These are phyloP conservation scores for Anabacerthia variegaticeps DNA, from an alignment of 2,797 vertebrate species.

Conservation along the genomic window DNA sequence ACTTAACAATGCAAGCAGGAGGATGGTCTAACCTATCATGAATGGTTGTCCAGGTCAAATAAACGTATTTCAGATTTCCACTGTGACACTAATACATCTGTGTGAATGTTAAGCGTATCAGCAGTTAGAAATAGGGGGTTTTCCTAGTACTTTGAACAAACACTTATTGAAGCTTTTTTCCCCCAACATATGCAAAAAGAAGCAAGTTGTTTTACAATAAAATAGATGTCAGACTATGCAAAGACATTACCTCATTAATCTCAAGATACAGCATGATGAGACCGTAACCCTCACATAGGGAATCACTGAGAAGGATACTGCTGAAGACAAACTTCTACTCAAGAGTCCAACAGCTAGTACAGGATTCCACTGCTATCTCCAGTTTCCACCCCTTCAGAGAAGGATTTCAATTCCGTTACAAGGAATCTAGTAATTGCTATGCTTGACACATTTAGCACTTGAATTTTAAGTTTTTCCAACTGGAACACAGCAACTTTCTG, in stretches of 20 bases:
- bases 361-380: not conserved
- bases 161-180: fast-evolving
- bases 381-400: not conserved
- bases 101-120: not conserved
- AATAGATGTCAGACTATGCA: not conserved
- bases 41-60: not conserved
- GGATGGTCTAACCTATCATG: not conserved
- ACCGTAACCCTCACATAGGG: not conserved
- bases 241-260: not conserved
- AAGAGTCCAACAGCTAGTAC: not conserved
- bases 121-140: fast-evolving
- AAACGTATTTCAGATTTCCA: not conserved
- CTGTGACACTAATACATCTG: not conserved
- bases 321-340: not conserved
- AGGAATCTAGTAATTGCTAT: not conserved
- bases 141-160: not conserved
- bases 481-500: not conserved
- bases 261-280: not conserved
- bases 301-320: not conserved
- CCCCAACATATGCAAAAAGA: not conserved
- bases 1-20: not conserved
- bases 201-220: not conserved
- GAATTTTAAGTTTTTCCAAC: not conserved
- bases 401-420: not conserved
- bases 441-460: not conserved